Conservation (phyloP, 2,888 invertebrate genomes). For the Dastarcus helophoroides region DNA sequence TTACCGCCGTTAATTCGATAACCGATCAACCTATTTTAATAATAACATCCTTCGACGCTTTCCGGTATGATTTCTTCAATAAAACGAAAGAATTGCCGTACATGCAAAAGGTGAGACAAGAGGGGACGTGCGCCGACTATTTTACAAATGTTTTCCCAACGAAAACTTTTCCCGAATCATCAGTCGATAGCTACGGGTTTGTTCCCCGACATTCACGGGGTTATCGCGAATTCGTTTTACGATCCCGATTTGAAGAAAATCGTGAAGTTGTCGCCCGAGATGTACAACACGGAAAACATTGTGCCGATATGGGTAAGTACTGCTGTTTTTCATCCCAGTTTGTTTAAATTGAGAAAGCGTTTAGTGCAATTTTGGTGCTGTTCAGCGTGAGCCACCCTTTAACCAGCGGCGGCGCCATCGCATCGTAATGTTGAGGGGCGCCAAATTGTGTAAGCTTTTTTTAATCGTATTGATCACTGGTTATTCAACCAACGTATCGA, state of each 20-base stretch:
- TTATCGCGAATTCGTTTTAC: conserved; percentile 50
- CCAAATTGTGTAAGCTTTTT: too few species aligned
- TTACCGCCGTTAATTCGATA: conserved; percentile 17
- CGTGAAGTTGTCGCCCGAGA: conserved; percentile 30
- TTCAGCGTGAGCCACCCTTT: too few species aligned
- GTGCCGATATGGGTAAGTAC: conserved; percentile 46
- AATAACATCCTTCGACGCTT: conserved; percentile 59
- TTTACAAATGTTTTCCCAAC: conserved; percentile 54
- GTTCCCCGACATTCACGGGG: conserved; percentile 57
- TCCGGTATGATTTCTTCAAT: conserved; percentile 53
- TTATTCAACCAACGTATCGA: too few species aligned
- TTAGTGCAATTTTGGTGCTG: too few species aligned
- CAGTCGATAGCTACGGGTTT: conserved; percentile 59
- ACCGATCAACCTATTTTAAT: conserved; percentile 42
- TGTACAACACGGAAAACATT: conserved; percentile 42
- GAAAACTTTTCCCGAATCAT: conserved; percentile 66
- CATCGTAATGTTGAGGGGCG: too few species aligned
- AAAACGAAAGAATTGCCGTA: conserved; percentile 45
- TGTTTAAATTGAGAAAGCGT: too few species aligned
- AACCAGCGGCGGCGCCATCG: too few species aligned
- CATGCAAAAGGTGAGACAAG: conserved; percentile 42
- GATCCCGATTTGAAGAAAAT: conserved; percentile 36
- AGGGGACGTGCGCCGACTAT: conserved; percentile 47
- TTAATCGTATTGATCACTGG: too few species aligned
- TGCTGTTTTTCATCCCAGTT: conserved; percentile 15